These are phyloP conservation scores for Notechis scutatus DNA, from an alignment of 2,113 vertebrate genomes.

Conservation along the genomic window DNA sequence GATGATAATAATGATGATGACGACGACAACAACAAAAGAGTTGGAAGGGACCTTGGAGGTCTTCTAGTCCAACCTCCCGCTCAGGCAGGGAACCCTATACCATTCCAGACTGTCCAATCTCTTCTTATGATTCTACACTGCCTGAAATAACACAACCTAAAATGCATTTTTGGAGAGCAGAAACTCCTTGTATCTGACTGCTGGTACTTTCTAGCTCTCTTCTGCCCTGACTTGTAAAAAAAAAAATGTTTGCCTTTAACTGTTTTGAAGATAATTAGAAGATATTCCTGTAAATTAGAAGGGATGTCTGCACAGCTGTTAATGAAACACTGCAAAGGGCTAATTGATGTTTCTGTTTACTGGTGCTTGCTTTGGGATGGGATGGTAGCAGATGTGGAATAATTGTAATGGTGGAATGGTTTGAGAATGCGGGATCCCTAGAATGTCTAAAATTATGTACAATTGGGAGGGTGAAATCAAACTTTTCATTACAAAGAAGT, in stretches of 20 bases:
- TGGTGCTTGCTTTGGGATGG: background rate
- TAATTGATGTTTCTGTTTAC: background rate
- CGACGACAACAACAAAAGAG: background rate
- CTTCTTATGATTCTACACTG: background rate
- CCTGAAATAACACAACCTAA: background rate
- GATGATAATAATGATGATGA: background rate
- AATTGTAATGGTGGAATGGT: background rate
- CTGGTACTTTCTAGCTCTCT: too few species aligned
- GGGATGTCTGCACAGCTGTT: background rate
- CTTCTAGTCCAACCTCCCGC: too few species aligned
- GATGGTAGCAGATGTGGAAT: background rate
- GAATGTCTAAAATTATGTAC: background rate
- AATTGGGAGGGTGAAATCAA: conserved; percentile 46
- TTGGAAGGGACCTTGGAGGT: background rate
- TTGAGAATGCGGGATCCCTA: background rate
- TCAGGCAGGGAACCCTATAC: too few species aligned
- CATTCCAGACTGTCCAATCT: background rate
- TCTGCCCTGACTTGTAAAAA: background rate
- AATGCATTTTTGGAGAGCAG: background rate
- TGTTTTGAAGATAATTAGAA: background rate
- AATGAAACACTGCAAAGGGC: conserved; percentile 2
- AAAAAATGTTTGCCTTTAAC: background rate
- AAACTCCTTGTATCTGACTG: background rate
- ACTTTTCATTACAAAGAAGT: conserved; percentile 45
- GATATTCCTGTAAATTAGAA: conserved; percentile 10